Percentiles rank a stretch among this genome's conserved stretches.
These are phyloP conservation scores for Drosophila varians DNA, from an alignment of 1,140 invertebrate genomes.

Conservation along the genomic window DNA sequence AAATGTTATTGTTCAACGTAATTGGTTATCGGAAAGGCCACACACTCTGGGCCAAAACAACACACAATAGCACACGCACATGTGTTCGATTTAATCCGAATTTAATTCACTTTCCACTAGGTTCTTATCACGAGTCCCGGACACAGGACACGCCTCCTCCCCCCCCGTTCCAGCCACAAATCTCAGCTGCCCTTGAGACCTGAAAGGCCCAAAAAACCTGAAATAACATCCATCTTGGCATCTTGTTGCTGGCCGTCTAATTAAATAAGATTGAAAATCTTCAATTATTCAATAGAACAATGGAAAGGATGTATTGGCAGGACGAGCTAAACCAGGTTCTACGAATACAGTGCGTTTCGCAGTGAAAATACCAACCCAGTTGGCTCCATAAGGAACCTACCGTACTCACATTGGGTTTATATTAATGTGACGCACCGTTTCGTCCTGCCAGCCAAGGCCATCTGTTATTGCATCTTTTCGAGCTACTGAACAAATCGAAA, in stretches of 20 bases:
- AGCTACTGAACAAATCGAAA: conserved; percentile 44
- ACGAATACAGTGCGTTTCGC: not conserved
- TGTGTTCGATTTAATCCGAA: conserved; percentile 48
- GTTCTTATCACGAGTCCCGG: conserved; percentile 3
- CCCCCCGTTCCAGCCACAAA: conserved; percentile 5
- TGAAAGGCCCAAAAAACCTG: conserved; percentile 25
- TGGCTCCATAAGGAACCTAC: not conserved
- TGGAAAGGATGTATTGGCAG: conserved; percentile 16
- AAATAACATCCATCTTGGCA: conserved; percentile 24
- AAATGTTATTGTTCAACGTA: conserved; percentile 34
- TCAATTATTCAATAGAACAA: conserved; percentile 60
- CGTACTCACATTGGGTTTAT: too few species aligned
- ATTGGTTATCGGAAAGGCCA: conserved; percentile 14
- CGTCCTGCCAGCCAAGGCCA: conserved; percentile 4
- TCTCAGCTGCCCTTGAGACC: not conserved
- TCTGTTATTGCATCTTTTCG: conserved; percentile 62
- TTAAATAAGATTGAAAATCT: conserved; percentile 63
- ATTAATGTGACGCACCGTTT: not conserved
- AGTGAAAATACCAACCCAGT: not conserved
- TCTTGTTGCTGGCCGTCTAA: conserved; percentile 25
- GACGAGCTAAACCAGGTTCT: not conserved
- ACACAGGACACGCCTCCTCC: not conserved
- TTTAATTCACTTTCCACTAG: conserved; percentile 35
- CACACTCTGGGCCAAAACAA: not conserved
- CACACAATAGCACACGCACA: conserved; percentile 20